A percentile compares a stretch with the other conserved stretches of the same genome.
Conservation (phyloP, 37 sponge, comb jelly and placozoan species). For the Ephydatia muelleri region DNA sequence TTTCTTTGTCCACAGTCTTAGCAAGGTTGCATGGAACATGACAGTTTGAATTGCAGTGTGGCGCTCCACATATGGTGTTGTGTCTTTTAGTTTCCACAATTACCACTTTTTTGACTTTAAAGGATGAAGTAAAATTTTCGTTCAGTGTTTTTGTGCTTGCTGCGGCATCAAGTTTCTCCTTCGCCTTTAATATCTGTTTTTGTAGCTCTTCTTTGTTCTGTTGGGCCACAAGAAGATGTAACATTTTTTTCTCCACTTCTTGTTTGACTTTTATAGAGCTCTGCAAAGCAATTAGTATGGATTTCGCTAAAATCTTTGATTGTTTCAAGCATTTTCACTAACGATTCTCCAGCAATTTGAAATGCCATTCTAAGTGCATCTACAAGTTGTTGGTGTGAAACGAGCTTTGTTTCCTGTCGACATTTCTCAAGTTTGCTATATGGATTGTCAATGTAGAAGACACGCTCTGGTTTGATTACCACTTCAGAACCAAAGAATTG, state of each 20-base stretch:
- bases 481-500: constrained; percentile 53
- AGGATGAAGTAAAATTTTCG: no score
- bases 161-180: constrained; percentile 17
- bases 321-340: not conserved
- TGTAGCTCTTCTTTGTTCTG: constrained; percentile 16
- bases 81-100: constrained; percentile 12
- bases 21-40: no score
- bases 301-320: no score
- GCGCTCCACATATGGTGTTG: no score
- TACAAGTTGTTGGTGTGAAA: not conserved
- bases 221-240: constrained; percentile 9
- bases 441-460: no score
- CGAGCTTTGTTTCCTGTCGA: not conserved
- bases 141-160: not conserved
- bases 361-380: constrained; percentile 2
- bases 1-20: constrained; percentile 18
- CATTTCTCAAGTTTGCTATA: no score
- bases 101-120: not conserved
- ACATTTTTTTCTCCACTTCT: constrained; percentile 32
- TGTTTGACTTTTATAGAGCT: constrained; percentile 34
- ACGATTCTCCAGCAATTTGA: not conserved
- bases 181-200: not conserved
- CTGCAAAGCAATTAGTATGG: constrained; percentile 23
- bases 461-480: no score
- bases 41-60: no score